phyloP scores from a whole-genome alignment of 2,888 invertebrate genomes.

The Polymixis lichenea region DNA sequence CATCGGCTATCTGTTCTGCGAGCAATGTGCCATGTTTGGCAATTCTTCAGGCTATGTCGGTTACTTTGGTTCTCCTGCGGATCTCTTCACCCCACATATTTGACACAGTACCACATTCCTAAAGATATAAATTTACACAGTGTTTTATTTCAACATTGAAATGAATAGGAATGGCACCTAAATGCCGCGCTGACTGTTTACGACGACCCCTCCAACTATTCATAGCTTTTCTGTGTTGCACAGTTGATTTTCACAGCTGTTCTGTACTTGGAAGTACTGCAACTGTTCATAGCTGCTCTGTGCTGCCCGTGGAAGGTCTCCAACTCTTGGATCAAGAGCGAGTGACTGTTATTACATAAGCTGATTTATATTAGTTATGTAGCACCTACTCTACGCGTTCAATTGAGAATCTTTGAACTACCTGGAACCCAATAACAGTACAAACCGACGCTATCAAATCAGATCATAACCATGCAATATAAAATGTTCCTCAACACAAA shows the following conservation, averaged over 20 bases:
- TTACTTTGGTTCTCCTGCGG: too few species aligned
- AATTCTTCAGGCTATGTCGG: too few species aligned
- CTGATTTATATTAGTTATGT: background rate
- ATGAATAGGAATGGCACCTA: background rate
- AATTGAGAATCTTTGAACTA: background rate
- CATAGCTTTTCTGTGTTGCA: slow-evolving; percentile 96
- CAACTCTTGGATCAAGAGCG: slow-evolving; percentile 91
- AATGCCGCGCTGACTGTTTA: slow-evolving; percentile 93
- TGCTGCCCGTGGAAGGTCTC: slow-evolving; percentile 97
- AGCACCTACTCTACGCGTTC: too few species aligned
- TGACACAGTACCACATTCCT: too few species aligned
- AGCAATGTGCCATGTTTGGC: too few species aligned
- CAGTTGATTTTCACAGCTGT: too few species aligned
- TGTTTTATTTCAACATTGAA: background rate
- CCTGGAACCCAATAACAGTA: too few species aligned
- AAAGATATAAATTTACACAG: background rate
- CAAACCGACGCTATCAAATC: background rate
- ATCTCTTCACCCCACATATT: too few species aligned
- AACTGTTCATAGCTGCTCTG: slow-evolving; percentile 95
- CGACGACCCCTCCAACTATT: slow-evolving; percentile 95
- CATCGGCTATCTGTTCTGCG: too few species aligned
- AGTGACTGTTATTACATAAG: background rate
- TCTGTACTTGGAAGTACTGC: slow-evolving; percentile 96
- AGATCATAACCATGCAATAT: background rate
- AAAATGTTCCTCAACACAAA: slow-evolving; percentile 13